Base-by-base conservation (phyloP, 92 coral and sea anemone species). In the Bergia puertoricense region DNA sequence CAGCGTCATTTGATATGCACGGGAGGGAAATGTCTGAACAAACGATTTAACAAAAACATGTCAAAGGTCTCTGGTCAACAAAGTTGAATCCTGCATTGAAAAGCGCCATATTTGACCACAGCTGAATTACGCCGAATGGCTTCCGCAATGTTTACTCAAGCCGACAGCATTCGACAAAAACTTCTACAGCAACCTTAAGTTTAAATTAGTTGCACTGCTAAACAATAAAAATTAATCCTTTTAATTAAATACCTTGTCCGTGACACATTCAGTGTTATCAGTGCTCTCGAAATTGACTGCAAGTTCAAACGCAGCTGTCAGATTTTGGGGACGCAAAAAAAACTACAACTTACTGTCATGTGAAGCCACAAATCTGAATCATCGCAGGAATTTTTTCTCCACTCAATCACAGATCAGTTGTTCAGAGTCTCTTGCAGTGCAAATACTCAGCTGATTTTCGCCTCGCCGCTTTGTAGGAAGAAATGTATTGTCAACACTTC, bases 401-500 rank as follows among this genome's bases (percentile, higher is more conserved):
- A 38, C 15, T 73, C 41, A 36, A 20, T 37, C 77, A 37, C 16
- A 36, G 41, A 73, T 39, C 40, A 37, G 77, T 36, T 37, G 13
- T 14, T 73, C 15, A 73, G 30, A 66, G 5, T 73, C 77, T 73
- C 41, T 2, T 44, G 77, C 44, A 73, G 43, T 30, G 37, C 77
- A 69, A 36, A 54, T 69, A 16, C 39, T 69, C 74, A 69, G 74
- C 74, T 69, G 74, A 38, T n/a, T 9, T 73, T 73, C 77, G 77
- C 20, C n/a, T 73, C 41, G 44, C 22, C 73, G 14, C 16, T 73
- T 39, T 44, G n/a, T 44, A 73, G 59, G 77, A 39, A 36, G 43
- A 73, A 73, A 73, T 73, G 43, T 22, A 36, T 37, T 36, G 77
- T 73, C 77, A 73, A 73, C 77, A 73, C 77, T 20, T 73, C 44